These are phyloP conservation scores for Drosophila sp. DNA, from an alignment of 1,140 invertebrate genomes.

Conservation along the genomic window DNA sequence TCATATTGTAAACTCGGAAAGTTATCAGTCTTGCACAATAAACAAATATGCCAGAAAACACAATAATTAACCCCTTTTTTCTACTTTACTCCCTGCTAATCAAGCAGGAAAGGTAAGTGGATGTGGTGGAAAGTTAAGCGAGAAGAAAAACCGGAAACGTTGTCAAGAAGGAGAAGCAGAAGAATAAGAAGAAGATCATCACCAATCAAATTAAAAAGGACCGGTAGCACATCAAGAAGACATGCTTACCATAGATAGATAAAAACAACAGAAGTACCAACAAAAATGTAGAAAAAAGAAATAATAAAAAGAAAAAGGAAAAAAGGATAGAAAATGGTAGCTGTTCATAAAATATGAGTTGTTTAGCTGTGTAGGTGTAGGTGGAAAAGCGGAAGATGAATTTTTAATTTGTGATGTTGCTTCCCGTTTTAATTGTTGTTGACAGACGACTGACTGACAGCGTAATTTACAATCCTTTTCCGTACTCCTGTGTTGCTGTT, in stretches of 20 bases:
- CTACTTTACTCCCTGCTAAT: conserved; percentile 44
- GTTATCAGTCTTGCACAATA: conserved; percentile 17
- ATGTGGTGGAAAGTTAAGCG: conserved; percentile 2
- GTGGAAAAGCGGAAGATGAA: conserved; percentile 75
- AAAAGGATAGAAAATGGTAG: conserved; percentile 31
- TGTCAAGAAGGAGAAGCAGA: conserved; percentile 27
- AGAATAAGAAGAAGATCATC: conserved; percentile 9
- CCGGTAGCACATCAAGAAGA: conserved; percentile 50
- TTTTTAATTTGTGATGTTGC: conserved; percentile 81
- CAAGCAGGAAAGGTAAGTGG: conserved; percentile 56
- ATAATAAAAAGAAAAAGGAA: conserved; percentile 30
- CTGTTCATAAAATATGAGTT: conserved; percentile 52
- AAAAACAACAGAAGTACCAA: conserved; percentile 42
- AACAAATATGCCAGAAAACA: conserved; percentile 69
- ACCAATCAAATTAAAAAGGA: conserved; percentile 75
- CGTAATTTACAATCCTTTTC: conserved; percentile 79
- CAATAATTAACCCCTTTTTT: conserved; percentile 64
- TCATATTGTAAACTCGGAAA: background rate
- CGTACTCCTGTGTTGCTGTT: conserved; percentile 10
- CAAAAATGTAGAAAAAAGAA: conserved; percentile 19
- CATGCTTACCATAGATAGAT: conserved; percentile 49
- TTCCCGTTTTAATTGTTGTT: conserved; percentile 83
- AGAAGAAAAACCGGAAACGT: conserved; percentile 64
- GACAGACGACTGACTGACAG: conserved; percentile 78
- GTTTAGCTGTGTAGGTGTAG: conserved; percentile 34